Conservation (phyloP, 1,140 invertebrate genomes). For the Panagrolaimus sp. region DNA sequence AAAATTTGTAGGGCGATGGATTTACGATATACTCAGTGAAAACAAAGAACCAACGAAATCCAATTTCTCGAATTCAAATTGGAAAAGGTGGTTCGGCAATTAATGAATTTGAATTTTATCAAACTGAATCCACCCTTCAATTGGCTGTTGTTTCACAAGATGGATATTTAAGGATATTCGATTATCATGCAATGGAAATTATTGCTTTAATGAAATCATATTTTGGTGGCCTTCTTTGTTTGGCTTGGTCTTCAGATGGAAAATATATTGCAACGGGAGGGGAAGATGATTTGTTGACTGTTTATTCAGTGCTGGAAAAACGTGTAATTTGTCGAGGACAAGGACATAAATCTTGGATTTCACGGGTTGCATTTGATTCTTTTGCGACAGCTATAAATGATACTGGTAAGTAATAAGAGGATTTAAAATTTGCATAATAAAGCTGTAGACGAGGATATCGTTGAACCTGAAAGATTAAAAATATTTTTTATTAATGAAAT, state of each 20-base stretch:
- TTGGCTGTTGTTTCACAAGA: slow-evolving; percentile 71
- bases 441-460: no score
- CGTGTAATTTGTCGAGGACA: slow-evolving; percentile 89
- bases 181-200: slow-evolving; percentile 93
- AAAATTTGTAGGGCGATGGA: slow-evolving; percentile 72
- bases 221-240: slow-evolving; percentile 86
- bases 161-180: slow-evolving; percentile 89
- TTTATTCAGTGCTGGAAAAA: slow-evolving; percentile 74
- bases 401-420: no score
- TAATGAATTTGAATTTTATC: slow-evolving; percentile 85
- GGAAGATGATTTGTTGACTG: slow-evolving; percentile 94
- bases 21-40: slow-evolving; percentile 90
- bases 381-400: slow-evolving; percentile 63
- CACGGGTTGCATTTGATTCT: slow-evolving; percentile 88
- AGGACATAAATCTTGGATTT: slow-evolving; percentile 88
- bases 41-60: slow-evolving; percentile 87
- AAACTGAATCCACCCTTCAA: not conserved
- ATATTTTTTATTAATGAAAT: no score
- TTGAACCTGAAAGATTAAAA: no score
- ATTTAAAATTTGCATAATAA: no score
- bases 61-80: slow-evolving; percentile 76
- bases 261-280: slow-evolving; percentile 66
- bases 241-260: slow-evolving; percentile 76
- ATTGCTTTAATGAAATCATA: slow-evolving; percentile 70
- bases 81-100: slow-evolving; percentile 72